Conservation (phyloP, 64 coral and sea anemone species). For the Catalaphyllia jardinei region DNA sequence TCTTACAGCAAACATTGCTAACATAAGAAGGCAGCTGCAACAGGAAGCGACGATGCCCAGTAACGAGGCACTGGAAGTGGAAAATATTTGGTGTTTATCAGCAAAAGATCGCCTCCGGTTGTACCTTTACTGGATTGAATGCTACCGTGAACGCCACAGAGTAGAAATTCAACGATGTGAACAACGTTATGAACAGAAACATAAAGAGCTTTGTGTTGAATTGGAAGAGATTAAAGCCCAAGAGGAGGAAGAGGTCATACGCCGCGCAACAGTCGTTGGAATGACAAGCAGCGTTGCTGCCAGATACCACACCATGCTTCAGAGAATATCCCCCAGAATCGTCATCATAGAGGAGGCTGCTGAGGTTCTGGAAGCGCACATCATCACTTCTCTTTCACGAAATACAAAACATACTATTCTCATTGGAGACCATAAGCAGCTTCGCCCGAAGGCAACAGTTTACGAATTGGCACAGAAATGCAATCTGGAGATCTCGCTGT, state of each 20-base stretch:
- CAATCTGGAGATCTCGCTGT: slow-evolving; percentile 83
- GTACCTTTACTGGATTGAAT: slow-evolving; percentile 38
- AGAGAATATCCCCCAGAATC: slow-evolving; percentile 74
- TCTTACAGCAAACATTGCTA: too few species aligned
- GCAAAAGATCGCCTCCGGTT: not conserved
- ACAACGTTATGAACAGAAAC: slow-evolving; percentile 29
- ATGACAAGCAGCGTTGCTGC: slow-evolving; percentile 86
- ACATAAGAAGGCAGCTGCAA: not conserved
- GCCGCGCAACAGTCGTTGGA: slow-evolving; percentile 71
- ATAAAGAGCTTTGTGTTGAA: slow-evolving; percentile 40
- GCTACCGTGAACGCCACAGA: slow-evolving; percentile 22
- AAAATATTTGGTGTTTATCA: slow-evolving; percentile 32
- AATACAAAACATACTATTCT: slow-evolving; percentile 69
- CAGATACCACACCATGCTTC: slow-evolving; percentile 69
- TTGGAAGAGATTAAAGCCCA: not conserved
- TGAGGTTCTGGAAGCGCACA: slow-evolving; percentile 91
- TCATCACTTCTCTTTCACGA: slow-evolving; percentile 69
- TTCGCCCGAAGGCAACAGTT: slow-evolving; percentile 78
- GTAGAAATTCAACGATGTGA: slow-evolving; percentile 20
- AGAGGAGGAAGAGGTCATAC: slow-evolving; percentile 54
- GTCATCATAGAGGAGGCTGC: slow-evolving; percentile 88
- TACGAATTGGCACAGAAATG: slow-evolving; percentile 62
- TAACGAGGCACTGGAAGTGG: not conserved
- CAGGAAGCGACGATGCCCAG: not conserved
- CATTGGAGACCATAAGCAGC: slow-evolving; percentile 91